Evolutionary conservation across 2,888 invertebrate species (phyloP), one percentile per base, ranked within the genome.

Genomic region (Amblyjoppa fuscipennis): DNA sequence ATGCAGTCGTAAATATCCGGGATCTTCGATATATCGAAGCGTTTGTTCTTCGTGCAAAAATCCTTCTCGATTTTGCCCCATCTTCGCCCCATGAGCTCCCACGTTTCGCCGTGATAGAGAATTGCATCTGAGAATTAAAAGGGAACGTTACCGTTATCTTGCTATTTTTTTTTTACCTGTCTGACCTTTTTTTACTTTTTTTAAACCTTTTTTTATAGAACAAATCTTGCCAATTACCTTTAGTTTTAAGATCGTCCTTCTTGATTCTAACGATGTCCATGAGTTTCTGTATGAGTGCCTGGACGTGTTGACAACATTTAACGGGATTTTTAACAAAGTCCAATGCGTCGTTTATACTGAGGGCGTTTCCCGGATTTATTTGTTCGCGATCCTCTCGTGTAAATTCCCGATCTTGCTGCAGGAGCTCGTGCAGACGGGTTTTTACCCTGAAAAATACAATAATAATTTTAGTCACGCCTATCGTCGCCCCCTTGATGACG

Each of bases 1-100:
- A 99, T 99, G 93, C 99, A 99, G 95, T 99, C 99, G 93, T 99
- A 99, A 89, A 99, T 99, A 93, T 99, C 99, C 0, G 99, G 99
- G 83, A 99, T 98, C 95, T 99, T 99, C 6, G 99, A 99, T 91
- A 99, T 99, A 94, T 99, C 99, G 94, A 98, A 99, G 56, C 97
- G 96, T 90, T 97, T 98, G 91, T 97, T 97, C 94, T 99, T 99
- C 0, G 98, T 97, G 91, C 97, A 98, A 93, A 99, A 99, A 94
- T 99, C 99, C 94, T 99, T 99, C 93, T 99, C 98, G 78, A 99
- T 97, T 95, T 99, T 99, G 61, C 98, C 98, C 99, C 99, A 99
- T 16, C 99, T 96, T 28, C 99, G 96, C 6, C 98, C 98, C 98
- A 99, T 98, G 87, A 99, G 95, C 92, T 99, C 99, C 99, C 99